Conservation (phyloP, 2,113 vertebrate genomes). For the Lepidothrix coronata region DNA sequence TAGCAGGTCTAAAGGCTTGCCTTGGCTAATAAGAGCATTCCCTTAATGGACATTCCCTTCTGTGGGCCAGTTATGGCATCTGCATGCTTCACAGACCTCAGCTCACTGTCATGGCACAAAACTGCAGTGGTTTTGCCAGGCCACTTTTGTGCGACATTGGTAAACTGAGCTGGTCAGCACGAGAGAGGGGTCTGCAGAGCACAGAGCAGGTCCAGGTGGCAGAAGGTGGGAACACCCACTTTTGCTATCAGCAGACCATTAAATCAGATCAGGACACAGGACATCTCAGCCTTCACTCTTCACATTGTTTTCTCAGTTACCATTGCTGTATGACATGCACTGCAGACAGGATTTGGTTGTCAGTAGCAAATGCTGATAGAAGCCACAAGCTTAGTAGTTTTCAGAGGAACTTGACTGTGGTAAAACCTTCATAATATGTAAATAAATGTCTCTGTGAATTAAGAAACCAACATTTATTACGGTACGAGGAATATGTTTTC, state of each 20-base stretch:
- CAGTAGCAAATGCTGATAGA: not conserved
- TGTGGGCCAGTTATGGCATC: not conserved
- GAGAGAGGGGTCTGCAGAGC: not conserved
- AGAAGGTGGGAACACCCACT: not conserved
- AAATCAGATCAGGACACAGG: not conserved
- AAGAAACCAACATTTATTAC: not conserved
- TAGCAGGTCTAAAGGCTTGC: not conserved
- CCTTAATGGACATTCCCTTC: not conserved
- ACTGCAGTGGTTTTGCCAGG: not conserved
- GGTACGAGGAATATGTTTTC: not conserved
- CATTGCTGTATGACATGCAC: accelerated
- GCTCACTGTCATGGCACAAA: not conserved
- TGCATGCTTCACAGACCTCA: not conserved
- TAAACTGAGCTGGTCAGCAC: not conserved
- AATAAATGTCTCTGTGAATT: not conserved
- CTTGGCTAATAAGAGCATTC: not conserved
- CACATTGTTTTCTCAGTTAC: not conserved
- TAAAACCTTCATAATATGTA: not conserved
- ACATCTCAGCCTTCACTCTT: not conserved
- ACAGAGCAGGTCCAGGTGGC: not conserved
- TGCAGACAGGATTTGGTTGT: not conserved
- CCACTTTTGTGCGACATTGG: not conserved
- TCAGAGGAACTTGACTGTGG: not conserved
- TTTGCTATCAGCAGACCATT: not conserved
- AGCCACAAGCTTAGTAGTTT: not conserved